These are phyloP conservation scores for Hoplias malabaricus DNA, from an alignment of 2,113 vertebrate species.

Conservation along the genomic window DNA sequence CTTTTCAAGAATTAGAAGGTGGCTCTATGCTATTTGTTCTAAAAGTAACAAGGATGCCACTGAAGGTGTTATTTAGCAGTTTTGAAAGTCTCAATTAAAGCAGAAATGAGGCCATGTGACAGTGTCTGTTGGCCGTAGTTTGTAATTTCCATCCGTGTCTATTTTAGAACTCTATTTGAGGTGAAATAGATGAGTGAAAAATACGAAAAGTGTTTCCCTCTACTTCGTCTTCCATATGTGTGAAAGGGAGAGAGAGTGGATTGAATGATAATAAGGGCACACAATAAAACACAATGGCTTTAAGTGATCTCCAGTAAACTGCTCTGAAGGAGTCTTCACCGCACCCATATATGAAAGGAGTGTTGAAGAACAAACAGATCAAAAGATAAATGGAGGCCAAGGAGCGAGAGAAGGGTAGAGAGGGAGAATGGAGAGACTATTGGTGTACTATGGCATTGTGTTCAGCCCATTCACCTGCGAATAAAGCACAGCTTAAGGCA, in stretches of 20 bases:
- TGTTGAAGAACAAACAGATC: background rate
- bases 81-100: background rate
- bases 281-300: background rate
- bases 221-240: background rate
- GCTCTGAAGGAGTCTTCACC: background rate
- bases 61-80: background rate
- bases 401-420: background rate
- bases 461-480: background rate
- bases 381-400: background rate
- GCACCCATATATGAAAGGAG: background rate
- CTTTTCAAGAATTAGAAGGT: too few relatives aligned
- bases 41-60: background rate
- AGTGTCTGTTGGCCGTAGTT: background rate
- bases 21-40: background rate
- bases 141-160: background rate
- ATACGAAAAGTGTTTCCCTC: background rate
- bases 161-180: background rate
- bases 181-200: background rate
- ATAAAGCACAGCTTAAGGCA: background rate
- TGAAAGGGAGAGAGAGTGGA: background rate
- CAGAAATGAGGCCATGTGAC: background rate
- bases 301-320: background rate
- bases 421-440: conserved; percentile 18
- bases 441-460: conserved; percentile 14
- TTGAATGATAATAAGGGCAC: background rate